Evolutionary conservation across 2,888 invertebrate genomes (phyloP).

Genomic region (Caenorhabditis drosophilae): DNA sequence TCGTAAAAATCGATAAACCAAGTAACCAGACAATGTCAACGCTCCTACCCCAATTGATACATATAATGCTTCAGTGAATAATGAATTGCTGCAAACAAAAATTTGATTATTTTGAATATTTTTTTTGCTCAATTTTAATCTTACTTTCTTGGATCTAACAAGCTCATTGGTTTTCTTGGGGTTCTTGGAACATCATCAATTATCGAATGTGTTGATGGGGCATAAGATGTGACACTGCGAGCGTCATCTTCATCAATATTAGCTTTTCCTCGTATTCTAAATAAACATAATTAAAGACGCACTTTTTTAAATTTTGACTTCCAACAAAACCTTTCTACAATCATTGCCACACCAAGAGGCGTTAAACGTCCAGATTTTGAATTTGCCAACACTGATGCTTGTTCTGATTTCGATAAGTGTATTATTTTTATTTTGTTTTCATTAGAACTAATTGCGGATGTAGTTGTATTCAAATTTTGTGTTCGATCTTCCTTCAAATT

Average conservation of each 20-base stretch:
- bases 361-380: constrained; percentile 23
- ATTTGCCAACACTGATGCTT: constrained; percentile 4
- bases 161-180: constrained; percentile 43
- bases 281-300: not conserved
- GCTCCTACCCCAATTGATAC: constrained; percentile 53
- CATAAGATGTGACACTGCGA: constrained; percentile 36
- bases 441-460: constrained; percentile 4
- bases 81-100: constrained; percentile 38
- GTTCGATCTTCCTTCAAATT: constrained; percentile 19
- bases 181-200: constrained; percentile 56
- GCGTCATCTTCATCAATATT: constrained; percentile 32
- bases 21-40: constrained; percentile 28
- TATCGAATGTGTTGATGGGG: constrained; percentile 43
- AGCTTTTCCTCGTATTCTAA: constrained; percentile 25
- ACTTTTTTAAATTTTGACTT: not conserved
- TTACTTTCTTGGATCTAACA: constrained; percentile 50
- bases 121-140: constrained; percentile 5
- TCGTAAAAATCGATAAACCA: constrained; percentile 45
- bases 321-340: constrained; percentile 24
- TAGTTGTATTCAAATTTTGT: constrained; percentile 2
- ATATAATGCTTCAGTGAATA: constrained; percentile 50
- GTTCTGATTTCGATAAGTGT: not conserved
- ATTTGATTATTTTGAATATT: not conserved
- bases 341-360: constrained; percentile 21
- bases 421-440: not conserved